phyloP scores from a whole-genome alignment of 2,888 invertebrate species.

The Parthenolecanium corni region DNA sequence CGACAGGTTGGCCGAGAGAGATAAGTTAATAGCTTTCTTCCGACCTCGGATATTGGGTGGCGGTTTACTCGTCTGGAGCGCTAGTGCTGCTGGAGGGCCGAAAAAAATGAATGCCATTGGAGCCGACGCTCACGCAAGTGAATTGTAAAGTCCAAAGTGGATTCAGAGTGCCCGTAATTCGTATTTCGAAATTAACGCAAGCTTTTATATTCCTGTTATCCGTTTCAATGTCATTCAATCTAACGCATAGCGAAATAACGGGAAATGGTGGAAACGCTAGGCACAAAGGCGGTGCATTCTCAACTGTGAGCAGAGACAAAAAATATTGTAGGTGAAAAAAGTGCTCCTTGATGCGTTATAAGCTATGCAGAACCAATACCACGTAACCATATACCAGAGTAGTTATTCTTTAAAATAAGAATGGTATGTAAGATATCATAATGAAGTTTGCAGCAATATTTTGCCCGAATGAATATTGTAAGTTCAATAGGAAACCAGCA shows the following conservation, averaged over 20 bases:
- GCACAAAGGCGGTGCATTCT: constrained; percentile 19
- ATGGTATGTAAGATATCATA: neutral
- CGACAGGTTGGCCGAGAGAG: no score
- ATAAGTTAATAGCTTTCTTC: no score
- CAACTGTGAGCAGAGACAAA: constrained; percentile 7
- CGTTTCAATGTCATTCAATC: constrained; percentile 5
- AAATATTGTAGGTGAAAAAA: neutral
- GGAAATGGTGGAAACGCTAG: constrained; percentile 18
- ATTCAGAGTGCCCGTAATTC: constrained; percentile 10
- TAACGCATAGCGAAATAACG: constrained; percentile 14
- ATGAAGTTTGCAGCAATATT: no score
- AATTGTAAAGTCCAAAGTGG: constrained; percentile 21
- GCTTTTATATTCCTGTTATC: constrained; percentile 18
- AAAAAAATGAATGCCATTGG: constrained; percentile 6
- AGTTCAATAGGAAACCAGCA: neutral
- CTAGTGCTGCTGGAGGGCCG: neutral
- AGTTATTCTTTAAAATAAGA: no score
- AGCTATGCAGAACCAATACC: no score
- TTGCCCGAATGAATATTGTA: neutral
- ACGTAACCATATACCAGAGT: no score
- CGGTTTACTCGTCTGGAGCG: no score
- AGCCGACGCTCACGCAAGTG: constrained; percentile 16
- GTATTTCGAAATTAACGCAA: constrained; percentile 22
- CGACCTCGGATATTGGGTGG: no score
- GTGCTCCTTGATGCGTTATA: neutral